Percentiles rank a stretch among this genome's conserved stretches.
phyloP scores from a whole-genome alignment of 2,797 vertebrate species.

The Etheostoma nigrum region DNA sequence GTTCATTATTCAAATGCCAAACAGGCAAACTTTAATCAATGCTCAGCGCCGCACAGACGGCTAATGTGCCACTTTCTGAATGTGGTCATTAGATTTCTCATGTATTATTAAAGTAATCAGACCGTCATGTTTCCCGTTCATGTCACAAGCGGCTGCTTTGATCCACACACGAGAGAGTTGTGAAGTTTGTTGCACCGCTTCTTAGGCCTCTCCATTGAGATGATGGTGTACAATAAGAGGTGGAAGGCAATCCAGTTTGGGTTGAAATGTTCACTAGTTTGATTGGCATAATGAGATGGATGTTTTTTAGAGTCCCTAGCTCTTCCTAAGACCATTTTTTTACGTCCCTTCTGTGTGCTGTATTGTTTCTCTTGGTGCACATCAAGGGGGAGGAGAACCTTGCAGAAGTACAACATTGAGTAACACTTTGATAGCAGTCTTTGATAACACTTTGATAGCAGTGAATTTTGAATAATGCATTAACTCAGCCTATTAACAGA shows the following conservation, averaged over 20 bases:
- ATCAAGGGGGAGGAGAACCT: constrained; percentile 25
- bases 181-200: constrained; percentile 61
- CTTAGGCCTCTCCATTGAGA: constrained; percentile 21
- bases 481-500: constrained; percentile 40
- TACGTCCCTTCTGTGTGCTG: background rate
- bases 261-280: constrained; percentile 53
- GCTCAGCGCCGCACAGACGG: constrained; percentile 68
- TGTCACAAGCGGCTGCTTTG: constrained; percentile 71
- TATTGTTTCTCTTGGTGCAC: constrained; percentile 38
- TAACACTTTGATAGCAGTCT: constrained; percentile 50
- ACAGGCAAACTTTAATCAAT: constrained; percentile 86
- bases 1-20: constrained; percentile 90
- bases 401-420: constrained; percentile 14
- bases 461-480: constrained; percentile 59
- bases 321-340: background rate
- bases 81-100: constrained; percentile 85
- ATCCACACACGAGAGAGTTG: constrained; percentile 72
- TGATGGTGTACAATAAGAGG: constrained; percentile 37
- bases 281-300: constrained; percentile 35
- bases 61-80: constrained; percentile 77
- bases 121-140: constrained; percentile 70
- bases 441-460: constrained; percentile 51
- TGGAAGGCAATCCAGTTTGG: constrained; percentile 45
- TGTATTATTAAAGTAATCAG: constrained; percentile 89
- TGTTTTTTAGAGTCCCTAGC: constrained; percentile 19